phyloP scores from a whole-genome alignment of 2,888 invertebrate genomes.

The Eristalinus aeneus region DNA sequence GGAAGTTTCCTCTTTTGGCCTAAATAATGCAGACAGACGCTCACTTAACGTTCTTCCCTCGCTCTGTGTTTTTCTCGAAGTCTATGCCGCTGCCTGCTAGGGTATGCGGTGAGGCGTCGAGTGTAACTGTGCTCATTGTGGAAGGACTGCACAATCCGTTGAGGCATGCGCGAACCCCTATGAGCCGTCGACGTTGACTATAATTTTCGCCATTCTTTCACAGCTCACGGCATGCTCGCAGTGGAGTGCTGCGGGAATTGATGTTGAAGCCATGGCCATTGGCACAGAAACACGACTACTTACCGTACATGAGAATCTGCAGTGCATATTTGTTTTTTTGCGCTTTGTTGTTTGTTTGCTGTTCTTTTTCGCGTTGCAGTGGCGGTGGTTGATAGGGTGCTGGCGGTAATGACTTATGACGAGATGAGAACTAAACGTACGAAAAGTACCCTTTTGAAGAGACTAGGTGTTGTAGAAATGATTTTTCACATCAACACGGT shows the following conservation, averaged over 20 bases:
- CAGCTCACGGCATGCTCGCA: neutral
- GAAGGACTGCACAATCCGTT: conserved; percentile 31
- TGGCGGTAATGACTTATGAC: neutral
- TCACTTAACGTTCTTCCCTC: neutral
- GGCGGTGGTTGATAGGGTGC: conserved; percentile 19
- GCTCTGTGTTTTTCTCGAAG: neutral
- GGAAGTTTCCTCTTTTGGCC: conserved; percentile 55
- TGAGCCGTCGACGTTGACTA: conserved; percentile 35
- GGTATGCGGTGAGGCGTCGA: neutral
- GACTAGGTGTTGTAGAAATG: too few relatives aligned
- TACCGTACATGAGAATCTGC: conserved; percentile 37
- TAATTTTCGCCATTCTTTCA: conserved; percentile 24
- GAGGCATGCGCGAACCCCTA: conserved; percentile 33
- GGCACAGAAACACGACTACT: conserved; percentile 23
- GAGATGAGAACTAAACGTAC: neutral
- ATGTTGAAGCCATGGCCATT: conserved; percentile 45
- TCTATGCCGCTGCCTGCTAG: neutral
- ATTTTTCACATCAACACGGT: too few relatives aligned
- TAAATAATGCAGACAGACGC: conserved; percentile 46
- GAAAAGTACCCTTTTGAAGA: too few relatives aligned
- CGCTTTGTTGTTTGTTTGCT: neutral
- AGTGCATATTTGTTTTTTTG: neutral
- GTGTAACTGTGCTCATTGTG: conserved; percentile 43
- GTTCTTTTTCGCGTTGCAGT: neutral
- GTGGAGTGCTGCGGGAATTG: conserved; percentile 11